Evolutionary conservation across 2,113 vertebrate genomes (phyloP).

Genomic region (Phaethon lepturus): DNA sequence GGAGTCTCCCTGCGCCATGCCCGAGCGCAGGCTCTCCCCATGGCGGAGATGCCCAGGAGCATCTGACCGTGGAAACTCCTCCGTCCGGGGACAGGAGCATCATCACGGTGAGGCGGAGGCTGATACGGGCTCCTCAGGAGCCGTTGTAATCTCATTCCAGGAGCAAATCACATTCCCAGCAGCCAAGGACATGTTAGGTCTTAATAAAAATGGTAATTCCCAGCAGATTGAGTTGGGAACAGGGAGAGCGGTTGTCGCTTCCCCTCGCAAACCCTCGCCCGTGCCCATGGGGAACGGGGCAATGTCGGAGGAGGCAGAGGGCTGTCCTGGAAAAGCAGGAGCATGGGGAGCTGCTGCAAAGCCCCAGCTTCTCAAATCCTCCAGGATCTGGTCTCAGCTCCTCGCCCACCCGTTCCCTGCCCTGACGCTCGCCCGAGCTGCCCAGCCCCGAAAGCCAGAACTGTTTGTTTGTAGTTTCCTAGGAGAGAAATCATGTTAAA

Average conservation of each 20-base stretch:
- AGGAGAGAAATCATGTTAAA: slow-evolving; percentile 71
- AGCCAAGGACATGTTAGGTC: slow-evolving; percentile 48
- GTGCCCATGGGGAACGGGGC: neutral
- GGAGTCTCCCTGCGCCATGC: fast-evolving
- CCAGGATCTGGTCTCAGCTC: neutral
- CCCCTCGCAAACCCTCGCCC: neutral
- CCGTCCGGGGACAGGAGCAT: neutral
- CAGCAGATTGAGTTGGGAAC: slow-evolving; percentile 47
- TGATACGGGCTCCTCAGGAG: neutral
- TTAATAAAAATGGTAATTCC: slow-evolving; percentile 70
- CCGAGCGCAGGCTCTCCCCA: neutral
- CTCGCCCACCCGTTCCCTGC: neutral
- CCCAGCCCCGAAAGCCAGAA: slow-evolving; percentile 15
- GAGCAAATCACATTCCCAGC: slow-evolving; percentile 58
- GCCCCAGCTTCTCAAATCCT: neutral
- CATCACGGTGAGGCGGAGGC: neutral
- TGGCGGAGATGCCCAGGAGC: neutral
- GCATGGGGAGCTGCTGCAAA: neutral
- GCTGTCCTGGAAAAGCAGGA: neutral
- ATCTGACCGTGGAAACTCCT: neutral
- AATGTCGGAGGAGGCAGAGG: neutral
- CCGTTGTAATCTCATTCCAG: slow-evolving; percentile 40
- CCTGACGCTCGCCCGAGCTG: neutral
- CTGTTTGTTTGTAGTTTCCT: slow-evolving; percentile 70
- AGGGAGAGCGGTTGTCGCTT: neutral